Conservation (phyloP, 2,888 invertebrate species). For the Parnassius smintheus region DNA sequence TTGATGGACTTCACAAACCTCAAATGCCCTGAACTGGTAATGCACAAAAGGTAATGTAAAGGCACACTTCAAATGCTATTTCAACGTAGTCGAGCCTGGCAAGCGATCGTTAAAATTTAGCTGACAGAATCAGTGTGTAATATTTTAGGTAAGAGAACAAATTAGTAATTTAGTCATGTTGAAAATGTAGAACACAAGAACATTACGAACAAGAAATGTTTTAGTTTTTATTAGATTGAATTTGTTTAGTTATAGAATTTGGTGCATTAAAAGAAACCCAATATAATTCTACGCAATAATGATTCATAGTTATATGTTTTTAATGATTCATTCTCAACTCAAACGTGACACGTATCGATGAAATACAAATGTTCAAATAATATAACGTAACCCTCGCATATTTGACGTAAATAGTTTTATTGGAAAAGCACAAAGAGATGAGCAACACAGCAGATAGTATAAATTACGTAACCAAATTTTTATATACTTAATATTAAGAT, state of each 20-base stretch:
- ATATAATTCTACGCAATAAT: slow-evolving; percentile 18
- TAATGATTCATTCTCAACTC: slow-evolving; percentile 9
- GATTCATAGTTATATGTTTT: slow-evolving; percentile 15
- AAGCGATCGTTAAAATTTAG: too few species aligned
- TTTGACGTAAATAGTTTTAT: slow-evolving; percentile 21
- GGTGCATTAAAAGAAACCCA: not conserved
- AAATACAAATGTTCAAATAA: slow-evolving; percentile 15
- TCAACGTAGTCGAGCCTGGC: too few species aligned
- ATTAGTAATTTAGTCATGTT: too few species aligned
- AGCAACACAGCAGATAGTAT: too few species aligned
- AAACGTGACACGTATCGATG: slow-evolving; percentile 26
- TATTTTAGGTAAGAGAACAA: too few species aligned
- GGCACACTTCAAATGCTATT: too few species aligned
- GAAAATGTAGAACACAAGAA: too few species aligned
- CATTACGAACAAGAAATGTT: not conserved
- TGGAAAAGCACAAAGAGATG: slow-evolving; percentile 24
- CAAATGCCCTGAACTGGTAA: too few species aligned
- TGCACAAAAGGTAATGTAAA: too few species aligned
- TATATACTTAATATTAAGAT: slow-evolving; percentile 20
- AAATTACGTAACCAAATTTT: not conserved
- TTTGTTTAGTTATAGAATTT: slow-evolving; percentile 8
- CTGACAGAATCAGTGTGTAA: too few species aligned
- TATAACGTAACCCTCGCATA: slow-evolving; percentile 10
- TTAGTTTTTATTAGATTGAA: not conserved
- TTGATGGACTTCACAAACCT: too few species aligned